A percentile compares a stretch with the other conserved stretches of the same genome.
These are phyloP conservation scores for Onchidella celtica DNA, from an alignment of 2,888 invertebrate genomes.

Conservation along the genomic window DNA sequence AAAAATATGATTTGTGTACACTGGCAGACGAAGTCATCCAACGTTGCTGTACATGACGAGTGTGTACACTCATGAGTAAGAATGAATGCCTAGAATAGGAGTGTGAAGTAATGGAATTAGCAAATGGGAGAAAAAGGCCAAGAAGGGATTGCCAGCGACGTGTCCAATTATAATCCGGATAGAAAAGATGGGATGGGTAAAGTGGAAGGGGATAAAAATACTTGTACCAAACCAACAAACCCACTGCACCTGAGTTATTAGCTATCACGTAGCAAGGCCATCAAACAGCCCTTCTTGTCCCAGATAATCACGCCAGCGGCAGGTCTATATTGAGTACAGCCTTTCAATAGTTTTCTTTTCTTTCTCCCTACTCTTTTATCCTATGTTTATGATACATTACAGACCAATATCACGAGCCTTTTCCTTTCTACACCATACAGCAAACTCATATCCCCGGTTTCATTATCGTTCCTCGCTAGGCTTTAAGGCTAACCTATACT, in stretches of 20 bases:
- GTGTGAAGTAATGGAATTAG: not conserved
- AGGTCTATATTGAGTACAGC: slow-evolving; percentile 9
- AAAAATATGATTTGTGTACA: slow-evolving; percentile 21
- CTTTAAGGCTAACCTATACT: no score
- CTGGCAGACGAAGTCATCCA: slow-evolving; percentile 11
- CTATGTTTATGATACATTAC: no score
- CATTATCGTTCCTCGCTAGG: no score
- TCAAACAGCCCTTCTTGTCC: slow-evolving; percentile 16
- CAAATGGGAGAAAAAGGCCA: not conserved
- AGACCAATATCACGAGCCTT: no score
- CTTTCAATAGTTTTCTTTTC: not conserved
- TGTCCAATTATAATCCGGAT: slow-evolving; percentile 3
- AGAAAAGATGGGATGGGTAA: slow-evolving; percentile 23
- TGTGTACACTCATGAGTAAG: slow-evolving; percentile 1
- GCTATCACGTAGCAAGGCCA: slow-evolving; percentile 5
- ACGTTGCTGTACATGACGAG: slow-evolving; percentile 1
- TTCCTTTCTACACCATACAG: no score
- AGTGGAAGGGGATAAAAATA: slow-evolving; percentile 1
- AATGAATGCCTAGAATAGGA: not conserved
- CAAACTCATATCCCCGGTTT: no score
- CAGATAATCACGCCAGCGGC: slow-evolving; percentile 21
- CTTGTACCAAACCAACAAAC: not conserved
- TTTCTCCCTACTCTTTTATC: not conserved
- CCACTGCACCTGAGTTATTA: slow-evolving; percentile 33
- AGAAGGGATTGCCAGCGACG: slow-evolving; percentile 40